A percentile compares a stretch with the other conserved stretches of the same genome.
phyloP scores from a whole-genome alignment of 2,113 vertebrate genomes.

The Psilopsiagon aurifrons region DNA sequence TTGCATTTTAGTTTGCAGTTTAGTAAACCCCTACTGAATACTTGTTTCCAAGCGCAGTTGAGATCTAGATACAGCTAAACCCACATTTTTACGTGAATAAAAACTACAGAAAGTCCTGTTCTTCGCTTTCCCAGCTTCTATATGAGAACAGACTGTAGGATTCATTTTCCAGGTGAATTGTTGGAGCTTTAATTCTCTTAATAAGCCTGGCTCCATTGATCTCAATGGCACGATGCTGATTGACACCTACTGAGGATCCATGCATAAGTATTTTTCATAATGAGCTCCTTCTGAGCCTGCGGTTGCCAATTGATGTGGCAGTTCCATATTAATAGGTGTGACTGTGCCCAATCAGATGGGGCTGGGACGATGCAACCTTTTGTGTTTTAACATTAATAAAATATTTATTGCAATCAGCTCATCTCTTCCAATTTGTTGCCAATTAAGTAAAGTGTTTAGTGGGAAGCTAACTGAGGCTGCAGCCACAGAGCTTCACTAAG shows the following conservation, averaged over 20 bases:
- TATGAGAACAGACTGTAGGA: not conserved
- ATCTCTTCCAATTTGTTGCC: constrained; percentile 50
- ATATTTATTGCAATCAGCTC: constrained; percentile 65
- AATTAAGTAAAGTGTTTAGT: constrained; percentile 57
- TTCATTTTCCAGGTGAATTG: constrained; percentile 40
- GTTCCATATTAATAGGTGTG: constrained; percentile 42
- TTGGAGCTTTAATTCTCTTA: constrained; percentile 7
- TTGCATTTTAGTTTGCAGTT: not conserved
- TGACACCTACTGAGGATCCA: constrained; percentile 46
- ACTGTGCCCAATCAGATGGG: constrained; percentile 49
- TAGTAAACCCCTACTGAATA: not conserved
- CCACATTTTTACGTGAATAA: not conserved
- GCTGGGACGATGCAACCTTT: constrained; percentile 38
- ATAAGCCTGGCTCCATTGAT: not conserved
- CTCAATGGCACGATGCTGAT: not conserved
- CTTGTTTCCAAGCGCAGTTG: not conserved
- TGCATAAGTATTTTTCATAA: constrained; percentile 32
- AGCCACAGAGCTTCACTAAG: not conserved
- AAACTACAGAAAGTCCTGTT: not conserved
- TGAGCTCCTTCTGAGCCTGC: constrained; percentile 42
- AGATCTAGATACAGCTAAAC: not conserved
- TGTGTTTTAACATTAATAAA: constrained; percentile 56
- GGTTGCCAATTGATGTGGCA: constrained; percentile 46
- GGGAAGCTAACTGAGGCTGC: constrained; percentile 32
- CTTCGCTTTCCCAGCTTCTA: not conserved